Base-by-base conservation (phyloP, 2,113 vertebrate genomes). In the Dendropsophus ebraccatus region DNA sequence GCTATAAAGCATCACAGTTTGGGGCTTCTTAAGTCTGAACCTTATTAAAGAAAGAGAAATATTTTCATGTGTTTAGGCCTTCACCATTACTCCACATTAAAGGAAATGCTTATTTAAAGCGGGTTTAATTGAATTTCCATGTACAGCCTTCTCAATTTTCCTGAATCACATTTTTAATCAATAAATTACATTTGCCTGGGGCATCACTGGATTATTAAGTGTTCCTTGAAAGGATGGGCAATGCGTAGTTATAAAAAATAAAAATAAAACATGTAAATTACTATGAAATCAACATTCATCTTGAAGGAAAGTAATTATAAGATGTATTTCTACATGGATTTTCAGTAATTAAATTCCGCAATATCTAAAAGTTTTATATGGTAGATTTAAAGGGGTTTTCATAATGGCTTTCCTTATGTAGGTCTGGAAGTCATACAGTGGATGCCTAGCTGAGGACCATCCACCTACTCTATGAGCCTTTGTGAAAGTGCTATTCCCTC, bases 161-260 rank as follows among this genome's bases (percentile, higher is more conserved):
- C 41, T 41, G 41, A 41, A 80, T 49, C 19, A 25, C 28, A 50
- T 7, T 80, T 82, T 82, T 52, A 70, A 82, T 70, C 80, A 82
- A 52, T 82, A 70, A 52, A 52, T 82, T 69, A 69, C 30, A 70
- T 58, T 49, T 52, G 45, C 60, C 62, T 17, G 23, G 45, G 60
- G 80, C 19, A n/a, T 14, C 16, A 23, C 67, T 70, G 25, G 80
- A 82, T 82, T 82, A 70, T 70, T 82, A 82, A 69, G n/a, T 60
- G 77, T 45, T 62, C 60, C 77, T 28, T 32, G 60, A 67, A 67
- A 67, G 49, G 80, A 8, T 62, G 30, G 17, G 14, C 17, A 45
- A 69, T 70, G 62, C 23, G 35, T 69, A 70, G 52, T 52, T 47
- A 82, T 70, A 69, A 81, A 80, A 82, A n/a, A n/a, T n/a, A n/a